phyloP scores from a whole-genome alignment of 2,797 vertebrate species.

The Coendou prehensilis region DNA sequence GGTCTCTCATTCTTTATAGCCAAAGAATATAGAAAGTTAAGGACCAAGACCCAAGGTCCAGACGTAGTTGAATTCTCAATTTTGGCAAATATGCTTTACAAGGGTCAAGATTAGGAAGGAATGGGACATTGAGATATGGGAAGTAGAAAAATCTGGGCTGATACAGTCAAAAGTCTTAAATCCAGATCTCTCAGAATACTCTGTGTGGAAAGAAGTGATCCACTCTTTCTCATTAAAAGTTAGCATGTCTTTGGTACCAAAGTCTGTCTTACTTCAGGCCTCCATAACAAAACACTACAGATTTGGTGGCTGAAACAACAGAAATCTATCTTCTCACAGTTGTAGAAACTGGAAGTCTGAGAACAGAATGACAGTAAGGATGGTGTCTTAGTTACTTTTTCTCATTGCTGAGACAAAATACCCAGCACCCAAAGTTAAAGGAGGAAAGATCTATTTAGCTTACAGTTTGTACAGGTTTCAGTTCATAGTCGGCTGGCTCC shows the following conservation, averaged over 20 bases:
- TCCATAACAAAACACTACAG: background rate
- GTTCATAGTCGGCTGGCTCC: background rate
- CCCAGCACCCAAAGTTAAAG: background rate
- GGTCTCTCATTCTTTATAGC: background rate
- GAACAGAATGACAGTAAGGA: background rate
- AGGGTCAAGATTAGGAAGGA: background rate
- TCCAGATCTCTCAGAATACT: background rate
- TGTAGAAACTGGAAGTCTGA: background rate
- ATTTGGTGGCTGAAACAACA: background rate
- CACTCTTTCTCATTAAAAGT: no score
- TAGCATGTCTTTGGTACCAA: background rate
- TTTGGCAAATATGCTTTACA: background rate
- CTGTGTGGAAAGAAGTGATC: background rate
- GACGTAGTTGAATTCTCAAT: background rate
- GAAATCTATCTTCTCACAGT: background rate
- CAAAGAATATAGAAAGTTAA: background rate
- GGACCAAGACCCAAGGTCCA: background rate
- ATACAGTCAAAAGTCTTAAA: background rate
- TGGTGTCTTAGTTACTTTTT: background rate
- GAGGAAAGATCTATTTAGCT: background rate
- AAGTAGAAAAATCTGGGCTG: background rate
- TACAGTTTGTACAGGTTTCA: background rate
- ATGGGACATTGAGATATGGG: background rate
- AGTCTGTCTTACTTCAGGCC: background rate
- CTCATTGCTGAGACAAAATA: background rate